Base-by-base conservation (phyloP, 2,888 invertebrate species). In the Phaonia tiefii region DNA sequence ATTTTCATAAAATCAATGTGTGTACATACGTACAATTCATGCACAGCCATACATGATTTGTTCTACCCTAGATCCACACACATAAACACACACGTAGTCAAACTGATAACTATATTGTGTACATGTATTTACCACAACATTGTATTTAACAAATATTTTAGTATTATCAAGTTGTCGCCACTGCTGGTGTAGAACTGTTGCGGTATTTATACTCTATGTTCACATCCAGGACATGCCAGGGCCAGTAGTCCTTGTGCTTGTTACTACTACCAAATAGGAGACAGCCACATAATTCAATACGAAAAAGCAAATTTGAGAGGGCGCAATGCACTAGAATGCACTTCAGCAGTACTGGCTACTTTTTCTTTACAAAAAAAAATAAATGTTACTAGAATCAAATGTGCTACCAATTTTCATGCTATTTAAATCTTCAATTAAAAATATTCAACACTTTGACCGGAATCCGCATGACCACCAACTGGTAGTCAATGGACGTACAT, bases 131-230 rank as follows among this genome's bases (percentile, higher is more conserved):
- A 75, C 81, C 79, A 60, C 83, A 80, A 82, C 79, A 82, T 80
- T 54, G 72, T 77, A 72, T 75, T 76, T 80, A 51, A 82, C 79
- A 79, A 84, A 77, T 75, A 79, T 80, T 84, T 83, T 83, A 82
- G 81, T 82, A 80, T 84, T 82, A 84, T 83, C 83, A 84, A 85
- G 83, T 85, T 85, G 85, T 85, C 85, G 82, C 84, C 85, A 83
- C 85, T 84, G 84, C 80, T 81, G 84, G 82, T 80, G 83, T 83
- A 75, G 69, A 77, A 79, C 75, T 83, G 83, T 83, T 80, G 83
- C 56, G 77, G 81, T 79, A 63, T 78, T 75, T 54, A 65, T 54
- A 37, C 31, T 51, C 39, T 49, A 69, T 20, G 39, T 63, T 39
- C 42, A 5, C 39, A 39, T 39, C 8, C 1, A 31, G 20, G n/a